These are phyloP conservation scores for Paratilapia polleni DNA, from an alignment of 2,113 vertebrate genomes.

Conservation along the genomic window DNA sequence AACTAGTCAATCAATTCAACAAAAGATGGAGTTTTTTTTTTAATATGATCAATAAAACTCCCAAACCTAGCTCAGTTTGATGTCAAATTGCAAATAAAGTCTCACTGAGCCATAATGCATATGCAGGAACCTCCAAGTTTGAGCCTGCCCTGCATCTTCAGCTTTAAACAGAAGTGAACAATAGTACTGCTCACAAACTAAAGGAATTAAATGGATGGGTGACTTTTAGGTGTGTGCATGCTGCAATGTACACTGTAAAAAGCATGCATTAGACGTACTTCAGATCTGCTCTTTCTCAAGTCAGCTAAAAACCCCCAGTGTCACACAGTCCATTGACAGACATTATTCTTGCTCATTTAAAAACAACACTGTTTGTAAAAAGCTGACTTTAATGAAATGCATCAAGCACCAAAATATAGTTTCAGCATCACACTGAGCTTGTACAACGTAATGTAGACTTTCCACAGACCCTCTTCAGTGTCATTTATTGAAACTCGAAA, in stretches of 20 bases:
- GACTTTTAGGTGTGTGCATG: background rate
- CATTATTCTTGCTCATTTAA: background rate
- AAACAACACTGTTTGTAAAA: background rate
- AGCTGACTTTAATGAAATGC: background rate
- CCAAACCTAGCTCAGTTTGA: background rate
- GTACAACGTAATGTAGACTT: background rate
- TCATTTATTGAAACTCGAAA: background rate
- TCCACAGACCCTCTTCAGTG: background rate
- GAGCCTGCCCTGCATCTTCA: background rate
- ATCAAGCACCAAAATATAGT: background rate
- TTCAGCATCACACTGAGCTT: background rate
- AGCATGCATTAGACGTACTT: background rate
- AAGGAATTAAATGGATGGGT: background rate
- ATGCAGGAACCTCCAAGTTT: background rate
- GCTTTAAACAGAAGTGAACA: background rate
- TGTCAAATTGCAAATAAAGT: background rate
- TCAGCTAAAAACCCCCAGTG: background rate
- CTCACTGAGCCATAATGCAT: background rate
- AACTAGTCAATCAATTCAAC: conserved; percentile 5
- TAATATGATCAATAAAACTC: background rate
- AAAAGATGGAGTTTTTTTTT: background rate
- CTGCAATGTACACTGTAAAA: background rate
- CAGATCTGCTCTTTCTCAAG: background rate
- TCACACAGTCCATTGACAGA: background rate
- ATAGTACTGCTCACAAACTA: background rate